phyloP scores from a whole-genome alignment of 2,888 invertebrate species.

The Frankliniella intonsa region DNA sequence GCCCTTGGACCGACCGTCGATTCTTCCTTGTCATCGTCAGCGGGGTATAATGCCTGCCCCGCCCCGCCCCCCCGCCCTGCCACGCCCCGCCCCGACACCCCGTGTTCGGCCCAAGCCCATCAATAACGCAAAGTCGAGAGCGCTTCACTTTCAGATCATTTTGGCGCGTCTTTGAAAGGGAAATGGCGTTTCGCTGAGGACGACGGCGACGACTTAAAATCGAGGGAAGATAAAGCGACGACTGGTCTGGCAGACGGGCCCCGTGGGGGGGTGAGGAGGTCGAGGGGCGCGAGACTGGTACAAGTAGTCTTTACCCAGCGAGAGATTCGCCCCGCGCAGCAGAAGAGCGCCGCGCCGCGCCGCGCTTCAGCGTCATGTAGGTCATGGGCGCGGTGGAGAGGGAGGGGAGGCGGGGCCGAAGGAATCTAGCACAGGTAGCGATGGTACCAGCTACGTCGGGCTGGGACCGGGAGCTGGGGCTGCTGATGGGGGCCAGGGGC shows the following conservation, averaged over 20 bases:
- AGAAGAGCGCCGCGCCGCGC: no score
- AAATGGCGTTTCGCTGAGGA: not conserved
- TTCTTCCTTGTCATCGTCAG: constrained; percentile 4
- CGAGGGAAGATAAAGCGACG: constrained; percentile 12
- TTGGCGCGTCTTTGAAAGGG: not conserved
- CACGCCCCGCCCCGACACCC: not conserved
- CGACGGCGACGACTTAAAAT: not conserved
- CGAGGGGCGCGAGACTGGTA: not conserved
- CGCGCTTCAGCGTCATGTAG: not conserved
- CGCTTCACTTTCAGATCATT: not conserved
- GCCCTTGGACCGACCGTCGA: not conserved
- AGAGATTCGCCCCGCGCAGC: no score
- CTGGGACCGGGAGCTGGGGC: not conserved
- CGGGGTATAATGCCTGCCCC: not conserved
- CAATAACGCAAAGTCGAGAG: not conserved
- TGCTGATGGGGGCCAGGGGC: no score
- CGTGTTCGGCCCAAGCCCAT: not conserved
- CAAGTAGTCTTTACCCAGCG: no score
- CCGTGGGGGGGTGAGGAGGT: not conserved
- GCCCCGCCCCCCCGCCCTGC: not conserved
- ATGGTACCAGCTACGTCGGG: not conserved
- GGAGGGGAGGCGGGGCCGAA: not conserved
- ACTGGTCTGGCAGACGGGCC: not conserved
- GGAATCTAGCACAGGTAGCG: no score
- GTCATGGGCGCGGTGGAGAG: not conserved